Conservation (phyloP, 2,888 invertebrate species). For the Meloe dianella region DNA sequence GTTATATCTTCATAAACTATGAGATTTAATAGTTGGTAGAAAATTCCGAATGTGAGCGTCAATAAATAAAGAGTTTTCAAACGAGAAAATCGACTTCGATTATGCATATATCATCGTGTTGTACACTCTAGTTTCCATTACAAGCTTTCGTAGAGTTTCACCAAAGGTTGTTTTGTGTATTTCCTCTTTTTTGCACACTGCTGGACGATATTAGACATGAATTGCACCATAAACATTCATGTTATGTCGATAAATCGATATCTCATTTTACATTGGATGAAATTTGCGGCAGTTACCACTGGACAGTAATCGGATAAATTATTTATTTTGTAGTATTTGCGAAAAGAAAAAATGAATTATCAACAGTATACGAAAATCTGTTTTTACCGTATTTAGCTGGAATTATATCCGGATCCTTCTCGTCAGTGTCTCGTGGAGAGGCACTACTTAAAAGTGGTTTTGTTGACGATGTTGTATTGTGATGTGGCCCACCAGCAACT, state of each 20-base stretch:
- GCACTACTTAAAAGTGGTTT: slow-evolving; percentile 56
- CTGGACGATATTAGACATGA: background rate
- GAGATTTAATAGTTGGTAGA: slow-evolving; percentile 8
- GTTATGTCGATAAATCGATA: slow-evolving; percentile 7
- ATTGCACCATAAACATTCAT: background rate
- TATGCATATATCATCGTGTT: slow-evolving; percentile 8
- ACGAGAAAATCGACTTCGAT: background rate
- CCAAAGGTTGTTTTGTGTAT: background rate
- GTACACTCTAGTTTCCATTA: slow-evolving; percentile 1
- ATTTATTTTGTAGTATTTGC: no score
- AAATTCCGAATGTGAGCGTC: slow-evolving; percentile 5
- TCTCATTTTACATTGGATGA: background rate
- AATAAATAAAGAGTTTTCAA: slow-evolving; percentile 13
- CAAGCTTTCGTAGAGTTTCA: background rate
- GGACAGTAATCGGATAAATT: background rate
- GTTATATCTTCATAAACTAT: slow-evolving; percentile 11
- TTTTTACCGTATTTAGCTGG: slow-evolving; percentile 75
- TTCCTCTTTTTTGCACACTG: background rate
- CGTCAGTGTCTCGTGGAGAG: slow-evolving; percentile 60
- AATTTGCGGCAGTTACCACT: background rate
- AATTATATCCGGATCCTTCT: slow-evolving; percentile 76
- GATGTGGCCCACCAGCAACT: slow-evolving; percentile 53
- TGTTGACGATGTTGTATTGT: slow-evolving; percentile 54
- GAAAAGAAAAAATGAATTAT: background rate
- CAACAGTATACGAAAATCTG: no score